Evolutionary conservation across 2,888 invertebrate species (phyloP), one percentile per base, ranked within the genome.

Genomic region (Drosophila rellima): DNA sequence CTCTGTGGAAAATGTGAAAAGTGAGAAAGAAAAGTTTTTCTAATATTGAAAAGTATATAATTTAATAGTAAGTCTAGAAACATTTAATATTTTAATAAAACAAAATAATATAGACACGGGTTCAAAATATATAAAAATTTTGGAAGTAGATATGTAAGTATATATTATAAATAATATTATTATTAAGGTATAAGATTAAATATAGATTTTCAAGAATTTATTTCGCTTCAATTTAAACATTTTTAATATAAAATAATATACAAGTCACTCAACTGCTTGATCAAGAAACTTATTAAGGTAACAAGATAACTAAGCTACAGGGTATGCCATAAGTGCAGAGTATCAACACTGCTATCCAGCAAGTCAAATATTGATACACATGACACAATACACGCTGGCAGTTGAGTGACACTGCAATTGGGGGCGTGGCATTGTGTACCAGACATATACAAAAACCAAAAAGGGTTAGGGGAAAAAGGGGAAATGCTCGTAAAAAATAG

Each of bases 341-440:
- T 64, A 63, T 74, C 61, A 61, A 55, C 55, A 45, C 54, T 63
- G 65, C 68, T 74, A 62, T 70, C 75, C 70, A 78, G 69, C 78
- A 84, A 81, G 83, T 83, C 81, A 83, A 84, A 85, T 85, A 84
- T 84, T 84, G 83, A 74, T 69, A 63, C 56, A 37, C 45, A 31
- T 39, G 26, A 47, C 44, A 62, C 40, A n/a, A 47, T 18, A 64
- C 11, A 26, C 44, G 23, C 45, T 42, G 20, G 20, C 45, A 39
- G 42, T 47, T 15, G 45, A 63, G 68, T 44, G 66, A 57, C 57
- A 65, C 50, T 45, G 45, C 59, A n/a, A 59, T 50, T 40, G 56
- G 45, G 63, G 69, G 70, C 45, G 61, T 64, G 55, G 42, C 56
- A 51, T 69, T 70, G 71, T 71, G 39, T 70, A 64, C 55, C 59